phyloP scores from a whole-genome alignment of 2,113 vertebrate species.

The Rhinogobius similis region DNA sequence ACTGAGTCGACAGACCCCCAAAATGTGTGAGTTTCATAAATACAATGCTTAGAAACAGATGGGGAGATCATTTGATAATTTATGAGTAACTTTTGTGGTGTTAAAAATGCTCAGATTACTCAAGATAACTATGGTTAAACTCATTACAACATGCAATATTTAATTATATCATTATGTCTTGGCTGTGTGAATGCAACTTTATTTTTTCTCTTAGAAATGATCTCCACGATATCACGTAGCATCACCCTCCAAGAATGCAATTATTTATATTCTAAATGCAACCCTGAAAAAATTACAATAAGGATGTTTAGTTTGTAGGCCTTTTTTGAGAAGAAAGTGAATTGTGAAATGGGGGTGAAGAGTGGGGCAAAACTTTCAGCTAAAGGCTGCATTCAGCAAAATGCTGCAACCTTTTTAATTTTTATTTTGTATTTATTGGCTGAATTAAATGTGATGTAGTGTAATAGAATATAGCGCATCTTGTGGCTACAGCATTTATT shows the following conservation, averaged over 20 bases:
- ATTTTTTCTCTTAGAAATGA: background rate
- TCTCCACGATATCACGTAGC: background rate
- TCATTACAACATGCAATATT: background rate
- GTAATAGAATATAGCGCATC: too few relatives aligned
- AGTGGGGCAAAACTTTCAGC: too few relatives aligned
- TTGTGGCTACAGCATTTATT: conserved; percentile 49
- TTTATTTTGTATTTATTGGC: too few relatives aligned
- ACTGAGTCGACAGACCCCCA: conserved; percentile 6
- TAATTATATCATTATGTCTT: background rate
- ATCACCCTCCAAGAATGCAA: background rate
- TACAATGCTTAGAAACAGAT: background rate
- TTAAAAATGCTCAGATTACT: background rate
- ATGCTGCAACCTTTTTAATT: too few relatives aligned
- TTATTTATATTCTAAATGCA: background rate
- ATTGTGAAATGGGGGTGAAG: background rate
- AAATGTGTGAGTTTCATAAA: background rate
- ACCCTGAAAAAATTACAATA: too few relatives aligned
- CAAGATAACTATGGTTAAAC: background rate
- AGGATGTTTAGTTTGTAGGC: too few relatives aligned
- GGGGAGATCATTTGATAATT: background rate
- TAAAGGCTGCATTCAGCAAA: too few relatives aligned
- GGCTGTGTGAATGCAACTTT: background rate
- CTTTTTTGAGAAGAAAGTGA: too few relatives aligned
- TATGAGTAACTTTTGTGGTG: background rate
- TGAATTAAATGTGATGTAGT: too few relatives aligned